Evolutionary conservation across 2,113 vertebrate genomes (phyloP).

Genomic region (Dermatemys mawii): DNA sequence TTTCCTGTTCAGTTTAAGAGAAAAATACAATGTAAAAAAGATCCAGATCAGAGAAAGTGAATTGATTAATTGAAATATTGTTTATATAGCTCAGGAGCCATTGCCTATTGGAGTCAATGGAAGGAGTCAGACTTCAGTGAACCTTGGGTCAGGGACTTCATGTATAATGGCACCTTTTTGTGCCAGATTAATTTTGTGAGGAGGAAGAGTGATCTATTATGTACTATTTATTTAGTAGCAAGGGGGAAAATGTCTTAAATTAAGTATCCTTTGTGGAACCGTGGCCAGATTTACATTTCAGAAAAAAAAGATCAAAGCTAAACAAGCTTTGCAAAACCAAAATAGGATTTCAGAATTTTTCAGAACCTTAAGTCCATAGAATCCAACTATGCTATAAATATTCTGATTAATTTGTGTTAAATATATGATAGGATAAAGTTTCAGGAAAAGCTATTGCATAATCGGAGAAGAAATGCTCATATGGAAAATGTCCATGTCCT

Average conservation of each 20-base stretch:
- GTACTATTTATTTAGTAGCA: not conserved
- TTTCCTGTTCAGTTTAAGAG: not conserved
- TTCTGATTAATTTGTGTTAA: not conserved
- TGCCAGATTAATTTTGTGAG: not conserved
- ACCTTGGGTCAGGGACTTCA: not conserved
- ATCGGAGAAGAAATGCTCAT: not conserved
- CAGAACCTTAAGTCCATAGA: not conserved
- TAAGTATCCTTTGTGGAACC: not conserved
- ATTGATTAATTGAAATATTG: not conserved
- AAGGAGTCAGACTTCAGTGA: not conserved
- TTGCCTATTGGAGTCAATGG: not conserved
- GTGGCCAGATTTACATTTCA: not conserved
- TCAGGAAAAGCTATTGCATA: not conserved
- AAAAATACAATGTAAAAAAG: not conserved
- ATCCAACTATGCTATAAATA: not conserved
- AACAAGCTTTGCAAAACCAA: not conserved
- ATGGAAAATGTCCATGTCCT: fast-evolving
- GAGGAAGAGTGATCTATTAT: not conserved
- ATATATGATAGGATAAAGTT: not conserved
- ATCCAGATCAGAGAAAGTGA: not conserved
- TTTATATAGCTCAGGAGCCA: not conserved
- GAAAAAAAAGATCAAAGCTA: not conserved
- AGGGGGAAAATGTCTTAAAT: not conserved
- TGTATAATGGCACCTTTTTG: not conserved
- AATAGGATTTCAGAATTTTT: not conserved